Base-by-base conservation (phyloP, 35 echinoderm and acorn worm species). In the Ophioderma brevispina region DNA sequence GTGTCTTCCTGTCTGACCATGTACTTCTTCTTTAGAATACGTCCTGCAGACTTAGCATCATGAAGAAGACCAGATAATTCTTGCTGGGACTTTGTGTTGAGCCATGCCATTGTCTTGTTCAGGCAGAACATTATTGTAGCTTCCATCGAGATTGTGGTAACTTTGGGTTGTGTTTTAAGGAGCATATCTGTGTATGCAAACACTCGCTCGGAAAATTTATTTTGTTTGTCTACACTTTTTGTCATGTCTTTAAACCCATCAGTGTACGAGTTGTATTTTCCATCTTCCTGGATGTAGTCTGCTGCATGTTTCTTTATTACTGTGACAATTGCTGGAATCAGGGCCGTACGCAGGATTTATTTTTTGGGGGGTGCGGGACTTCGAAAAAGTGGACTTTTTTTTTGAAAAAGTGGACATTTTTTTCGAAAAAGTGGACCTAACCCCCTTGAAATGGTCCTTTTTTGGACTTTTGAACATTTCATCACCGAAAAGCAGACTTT, bases 71-170 rank as follows among this genome's bases (percentile, higher is more conserved):
- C 8, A 11, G 46, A 11, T 21, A 52, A 52, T 8, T 52, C 46
- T 21, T 52, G 8, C 21, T 8, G 46, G 21, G 46, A 52, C 21
- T 52, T 52, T 10, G 79, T 10, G 21, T 81, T 36, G 13, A 81
- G 32, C 79, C 79, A 40, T 3, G 33, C 28, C 37, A 23, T 37
- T 25, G 32, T 81, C 36, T 81, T 81, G 36, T 81, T 81, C 13
- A 81, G 36, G 28, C 33, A 25, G 38, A 81, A 81, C 79, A 81
- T 81, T 14, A 81, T 37, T 35, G 79, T 39, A 14, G 79, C 79
- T 39, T 81, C 79, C 28, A 34, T 30, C 4, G 37, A 18, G 10
- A 81, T 30, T 10, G 37, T 39, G 37, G 4, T 81, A 4, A 37
- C 23, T 13, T 81, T 81, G 14, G 79, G 79, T 40, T 37, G 28